Percentiles rank a stretch among this genome's conserved stretches.
These are phyloP conservation scores for Altica lythri DNA, from an alignment of 2,888 invertebrate genomes.

Conservation along the genomic window DNA sequence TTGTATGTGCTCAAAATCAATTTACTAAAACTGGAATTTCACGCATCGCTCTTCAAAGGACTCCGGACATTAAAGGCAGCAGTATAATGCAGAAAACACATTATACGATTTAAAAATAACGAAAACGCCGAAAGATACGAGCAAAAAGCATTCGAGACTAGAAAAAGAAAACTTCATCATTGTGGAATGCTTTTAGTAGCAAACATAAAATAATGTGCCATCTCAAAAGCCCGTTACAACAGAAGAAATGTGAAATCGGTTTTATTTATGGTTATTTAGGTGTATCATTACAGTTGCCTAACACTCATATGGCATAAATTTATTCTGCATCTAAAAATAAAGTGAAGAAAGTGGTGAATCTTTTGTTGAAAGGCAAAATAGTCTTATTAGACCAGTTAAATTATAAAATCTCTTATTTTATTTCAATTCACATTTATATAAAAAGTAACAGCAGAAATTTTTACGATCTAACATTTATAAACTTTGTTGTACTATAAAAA, in stretches of 20 bases:
- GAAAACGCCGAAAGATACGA: constrained; percentile 13
- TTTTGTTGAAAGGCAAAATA: no score
- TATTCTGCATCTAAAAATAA: constrained; percentile 23
- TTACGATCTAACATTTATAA: no score
- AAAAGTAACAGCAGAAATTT: no score
- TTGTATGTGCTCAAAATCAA: background rate
- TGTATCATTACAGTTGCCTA: constrained; percentile 27
- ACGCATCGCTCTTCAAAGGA: constrained; percentile 10
- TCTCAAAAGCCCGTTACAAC: constrained; percentile 26
- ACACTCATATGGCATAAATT: constrained; percentile 28
- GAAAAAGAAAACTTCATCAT: constrained; percentile 25
- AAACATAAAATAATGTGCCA: constrained; percentile 25
- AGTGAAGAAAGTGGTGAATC: constrained; percentile 17
- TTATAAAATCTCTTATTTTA: no score
- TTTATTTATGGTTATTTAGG: constrained; percentile 31
- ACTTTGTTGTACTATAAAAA: no score
- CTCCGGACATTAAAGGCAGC: constrained; percentile 8
- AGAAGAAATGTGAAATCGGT: constrained; percentile 27
- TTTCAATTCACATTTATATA: no score
- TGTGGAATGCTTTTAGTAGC: constrained; percentile 30
- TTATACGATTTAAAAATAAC: constrained; percentile 18
- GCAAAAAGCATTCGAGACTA: constrained; percentile 26
- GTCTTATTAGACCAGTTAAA: no score
- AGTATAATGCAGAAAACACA: constrained; percentile 20
- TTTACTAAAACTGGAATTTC: constrained; percentile 9